These are phyloP conservation scores for Microcebus lehilahytsara DNA, from an alignment of 2,113 vertebrate species.

Conservation along the genomic window DNA sequence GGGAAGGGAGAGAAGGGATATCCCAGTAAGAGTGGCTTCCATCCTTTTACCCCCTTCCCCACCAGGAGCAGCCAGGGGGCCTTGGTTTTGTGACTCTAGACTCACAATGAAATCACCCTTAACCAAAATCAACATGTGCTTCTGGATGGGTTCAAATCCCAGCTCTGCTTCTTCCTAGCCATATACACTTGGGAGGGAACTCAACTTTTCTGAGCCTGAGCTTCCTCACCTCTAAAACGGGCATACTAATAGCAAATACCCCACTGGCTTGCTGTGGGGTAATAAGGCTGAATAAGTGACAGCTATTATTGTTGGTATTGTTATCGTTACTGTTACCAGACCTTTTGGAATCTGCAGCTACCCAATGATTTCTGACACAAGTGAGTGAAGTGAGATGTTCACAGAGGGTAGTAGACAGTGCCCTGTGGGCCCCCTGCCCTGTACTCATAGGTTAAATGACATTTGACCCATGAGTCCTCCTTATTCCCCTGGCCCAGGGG, in stretches of 20 bases:
- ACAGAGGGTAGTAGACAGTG: neutral
- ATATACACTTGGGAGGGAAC: neutral
- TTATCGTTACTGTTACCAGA: neutral
- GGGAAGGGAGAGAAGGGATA: neutral
- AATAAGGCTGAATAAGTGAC: neutral
- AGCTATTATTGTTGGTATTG: neutral
- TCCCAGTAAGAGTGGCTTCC: neutral
- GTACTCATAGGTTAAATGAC: neutral
- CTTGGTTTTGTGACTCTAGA: neutral
- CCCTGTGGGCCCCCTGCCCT: neutral
- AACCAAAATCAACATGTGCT: neutral
- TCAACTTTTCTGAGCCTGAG: neutral
- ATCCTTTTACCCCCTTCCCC: neutral
- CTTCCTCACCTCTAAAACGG: neutral
- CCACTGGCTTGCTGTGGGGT: neutral
- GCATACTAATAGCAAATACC: neutral
- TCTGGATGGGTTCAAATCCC: neutral
- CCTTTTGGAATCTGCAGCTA: neutral
- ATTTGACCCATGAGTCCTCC: neutral
- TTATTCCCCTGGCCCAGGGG: neutral
- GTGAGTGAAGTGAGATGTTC: neutral
- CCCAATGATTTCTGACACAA: neutral
- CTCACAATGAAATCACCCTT: neutral
- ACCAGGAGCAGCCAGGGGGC: neutral
- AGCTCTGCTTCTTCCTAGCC: slow-evolving; percentile 16